Percentiles rank a stretch among this genome's conserved stretches.
Evolutionary conservation across 2,888 invertebrate genomes (phyloP).

Genomic region (Dascillus cervinus): DNA sequence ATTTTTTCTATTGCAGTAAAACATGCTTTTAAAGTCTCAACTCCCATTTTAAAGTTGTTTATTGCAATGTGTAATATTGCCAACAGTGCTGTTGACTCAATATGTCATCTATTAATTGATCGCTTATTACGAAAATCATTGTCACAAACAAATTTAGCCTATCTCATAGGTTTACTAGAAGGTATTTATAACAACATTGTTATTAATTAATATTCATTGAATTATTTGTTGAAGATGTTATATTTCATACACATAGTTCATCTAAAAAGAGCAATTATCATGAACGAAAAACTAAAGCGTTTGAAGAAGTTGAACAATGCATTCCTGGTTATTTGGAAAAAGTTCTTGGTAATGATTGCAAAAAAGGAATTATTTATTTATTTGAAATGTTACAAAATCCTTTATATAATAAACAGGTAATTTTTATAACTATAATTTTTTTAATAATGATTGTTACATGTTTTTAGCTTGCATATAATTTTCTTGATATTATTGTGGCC

Average conservation of each 20-base stretch:
- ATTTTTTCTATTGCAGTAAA: conserved; percentile 42
- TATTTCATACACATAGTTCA: conserved; percentile 34
- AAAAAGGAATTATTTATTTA: conserved; percentile 41
- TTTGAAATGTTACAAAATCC: conserved; percentile 48
- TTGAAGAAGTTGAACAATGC: conserved; percentile 35
- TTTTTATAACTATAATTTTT: too few relatives aligned
- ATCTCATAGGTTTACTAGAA: conserved; percentile 52
- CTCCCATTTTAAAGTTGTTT: conserved; percentile 41
- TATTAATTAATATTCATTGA: conserved; percentile 1
- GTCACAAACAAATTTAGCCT: conserved; percentile 49
- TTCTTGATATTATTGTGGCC: conserved; percentile 66
- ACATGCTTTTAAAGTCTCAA: conserved; percentile 47
- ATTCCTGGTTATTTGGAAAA: conserved; percentile 34
- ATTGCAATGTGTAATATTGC: conserved; percentile 45
- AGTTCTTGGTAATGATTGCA: conserved; percentile 37
- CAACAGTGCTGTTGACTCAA: conserved; percentile 42
- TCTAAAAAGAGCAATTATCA: conserved; percentile 34
- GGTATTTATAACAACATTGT: conserved; percentile 35
- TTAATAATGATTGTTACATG: conserved; percentile 18
- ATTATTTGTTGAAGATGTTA: conserved; percentile 28
- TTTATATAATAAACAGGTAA: conserved; percentile 52
- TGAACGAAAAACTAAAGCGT: conserved; percentile 40
- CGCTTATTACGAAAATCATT: conserved; percentile 39
- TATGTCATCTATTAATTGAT: conserved; percentile 40
- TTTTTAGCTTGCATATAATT: conserved; percentile 60